Conservation (phyloP, 2,113 vertebrate species). For the Opisthocomus hoazin region DNA sequence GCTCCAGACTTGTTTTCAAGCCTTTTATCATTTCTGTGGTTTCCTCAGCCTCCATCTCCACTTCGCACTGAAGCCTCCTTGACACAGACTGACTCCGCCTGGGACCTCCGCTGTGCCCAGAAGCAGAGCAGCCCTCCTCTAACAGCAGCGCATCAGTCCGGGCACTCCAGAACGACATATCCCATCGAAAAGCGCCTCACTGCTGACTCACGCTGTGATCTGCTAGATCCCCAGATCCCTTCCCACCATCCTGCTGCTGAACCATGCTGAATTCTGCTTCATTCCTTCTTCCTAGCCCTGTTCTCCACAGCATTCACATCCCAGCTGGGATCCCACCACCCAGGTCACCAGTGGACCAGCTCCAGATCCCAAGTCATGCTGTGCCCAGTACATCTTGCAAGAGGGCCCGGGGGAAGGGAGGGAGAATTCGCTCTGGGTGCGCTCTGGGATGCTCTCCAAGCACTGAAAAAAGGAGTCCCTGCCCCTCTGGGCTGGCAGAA, state of each 20-base stretch:
- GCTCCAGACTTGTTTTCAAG: neutral
- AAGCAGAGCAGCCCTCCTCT: neutral
- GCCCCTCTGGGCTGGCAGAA: neutral
- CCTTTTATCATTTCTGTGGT: neutral
- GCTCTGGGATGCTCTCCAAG: neutral
- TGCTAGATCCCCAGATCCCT: neutral
- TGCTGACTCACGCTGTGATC: neutral
- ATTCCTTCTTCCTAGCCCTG: neutral
- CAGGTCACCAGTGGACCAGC: neutral
- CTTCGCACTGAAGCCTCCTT: neutral
- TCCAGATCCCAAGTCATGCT: accelerated
- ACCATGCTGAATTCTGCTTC: neutral
- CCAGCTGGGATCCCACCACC: neutral
- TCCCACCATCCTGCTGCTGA: neutral
- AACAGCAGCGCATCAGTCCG: accelerated
- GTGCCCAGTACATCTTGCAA: neutral
- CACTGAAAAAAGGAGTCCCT: neutral
- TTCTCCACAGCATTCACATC: neutral
- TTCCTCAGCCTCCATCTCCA: neutral
- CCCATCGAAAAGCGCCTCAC: accelerated
- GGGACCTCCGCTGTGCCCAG: neutral
- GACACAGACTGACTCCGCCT: neutral
- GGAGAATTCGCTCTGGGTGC: neutral
- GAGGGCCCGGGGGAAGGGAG: neutral
- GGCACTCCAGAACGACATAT: neutral